These are phyloP conservation scores for Paramisgurnus dabryanus DNA, from an alignment of 2,113 vertebrate genomes.

Conservation along the genomic window DNA sequence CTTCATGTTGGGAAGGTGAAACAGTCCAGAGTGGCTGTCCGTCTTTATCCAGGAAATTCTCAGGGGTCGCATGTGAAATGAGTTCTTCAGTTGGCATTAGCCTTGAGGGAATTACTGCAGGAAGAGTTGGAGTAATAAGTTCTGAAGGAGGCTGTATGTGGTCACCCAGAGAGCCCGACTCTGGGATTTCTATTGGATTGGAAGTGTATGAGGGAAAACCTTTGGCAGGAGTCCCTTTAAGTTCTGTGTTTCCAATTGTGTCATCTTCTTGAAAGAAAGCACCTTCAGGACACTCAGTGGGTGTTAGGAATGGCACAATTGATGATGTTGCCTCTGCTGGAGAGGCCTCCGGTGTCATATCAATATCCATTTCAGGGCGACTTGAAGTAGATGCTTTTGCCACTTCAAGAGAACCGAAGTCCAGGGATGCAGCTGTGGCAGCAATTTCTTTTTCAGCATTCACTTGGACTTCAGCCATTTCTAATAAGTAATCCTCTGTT, in stretches of 20 bases:
- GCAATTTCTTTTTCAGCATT: slow-evolving; percentile 46
- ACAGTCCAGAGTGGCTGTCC: slow-evolving; percentile 14
- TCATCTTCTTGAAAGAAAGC: slow-evolving; percentile 26
- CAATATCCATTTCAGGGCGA: slow-evolving; percentile 29
- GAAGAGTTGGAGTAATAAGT: slow-evolving; percentile 24
- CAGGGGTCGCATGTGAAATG: slow-evolving; percentile 4
- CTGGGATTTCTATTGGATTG: not conserved
- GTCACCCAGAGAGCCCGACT: not conserved
- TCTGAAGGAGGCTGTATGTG: not conserved
- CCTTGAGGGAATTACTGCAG: slow-evolving; percentile 29
- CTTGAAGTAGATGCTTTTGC: slow-evolving; percentile 27
- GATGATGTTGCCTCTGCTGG: slow-evolving; percentile 21
- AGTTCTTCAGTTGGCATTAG: slow-evolving; percentile 3
- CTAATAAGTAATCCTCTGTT: slow-evolving; percentile 36
- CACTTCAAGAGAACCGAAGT: slow-evolving; percentile 43
- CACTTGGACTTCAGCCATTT: slow-evolving; percentile 35
- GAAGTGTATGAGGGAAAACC: slow-evolving; percentile 10
- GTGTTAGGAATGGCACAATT: slow-evolving; percentile 26
- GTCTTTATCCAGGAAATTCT: slow-evolving; percentile 22
- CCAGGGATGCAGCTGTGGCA: slow-evolving; percentile 16
- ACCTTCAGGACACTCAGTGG: slow-evolving; percentile 12
- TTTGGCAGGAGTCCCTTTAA: slow-evolving; percentile 20
- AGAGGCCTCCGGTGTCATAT: slow-evolving; percentile 11
- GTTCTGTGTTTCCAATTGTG: slow-evolving; percentile 47
- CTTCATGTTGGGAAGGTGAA: slow-evolving; percentile 19